These are phyloP conservation scores for Conops quadrifasciatus DNA, from an alignment of 2,888 invertebrate species.

Conservation along the genomic window DNA sequence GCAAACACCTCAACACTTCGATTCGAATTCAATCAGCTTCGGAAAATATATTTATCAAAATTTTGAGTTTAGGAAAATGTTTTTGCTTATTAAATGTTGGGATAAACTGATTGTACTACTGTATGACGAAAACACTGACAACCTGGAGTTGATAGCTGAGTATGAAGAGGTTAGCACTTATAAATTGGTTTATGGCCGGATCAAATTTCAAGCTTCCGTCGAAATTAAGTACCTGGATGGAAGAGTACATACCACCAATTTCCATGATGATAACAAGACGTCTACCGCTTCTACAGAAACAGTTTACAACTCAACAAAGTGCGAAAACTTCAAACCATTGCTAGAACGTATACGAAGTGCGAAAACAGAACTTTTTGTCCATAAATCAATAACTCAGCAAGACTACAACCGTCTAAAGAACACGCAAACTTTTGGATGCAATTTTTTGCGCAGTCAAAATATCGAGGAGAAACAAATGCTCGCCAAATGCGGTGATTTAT, in stretches of 20 bases:
- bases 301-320: background rate
- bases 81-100: constrained; percentile 57
- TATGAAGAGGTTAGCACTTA: constrained; percentile 49
- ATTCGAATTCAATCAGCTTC: constrained; percentile 42
- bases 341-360: constrained; percentile 50
- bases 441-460: constrained; percentile 50
- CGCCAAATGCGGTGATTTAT: constrained; percentile 57
- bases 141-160: constrained; percentile 47
- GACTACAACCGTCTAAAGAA: constrained; percentile 49
- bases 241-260: constrained; percentile 49
- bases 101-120: constrained; percentile 51
- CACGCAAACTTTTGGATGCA: constrained; percentile 50
- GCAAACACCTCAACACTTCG: background rate
- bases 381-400: constrained; percentile 51
- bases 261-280: constrained; percentile 44
- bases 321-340: constrained; percentile 47
- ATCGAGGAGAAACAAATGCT: constrained; percentile 58
- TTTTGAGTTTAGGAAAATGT: constrained; percentile 46
- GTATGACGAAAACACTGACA: constrained; percentile 32
- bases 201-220: constrained; percentile 51
- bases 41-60: constrained; percentile 57
- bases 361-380: constrained; percentile 53
- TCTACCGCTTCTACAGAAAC: background rate
- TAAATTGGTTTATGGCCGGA: constrained; percentile 46
- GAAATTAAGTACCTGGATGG: constrained; percentile 49